phyloP scores from a whole-genome alignment of 2,113 vertebrate species.

The Gallinago undulata region DNA sequence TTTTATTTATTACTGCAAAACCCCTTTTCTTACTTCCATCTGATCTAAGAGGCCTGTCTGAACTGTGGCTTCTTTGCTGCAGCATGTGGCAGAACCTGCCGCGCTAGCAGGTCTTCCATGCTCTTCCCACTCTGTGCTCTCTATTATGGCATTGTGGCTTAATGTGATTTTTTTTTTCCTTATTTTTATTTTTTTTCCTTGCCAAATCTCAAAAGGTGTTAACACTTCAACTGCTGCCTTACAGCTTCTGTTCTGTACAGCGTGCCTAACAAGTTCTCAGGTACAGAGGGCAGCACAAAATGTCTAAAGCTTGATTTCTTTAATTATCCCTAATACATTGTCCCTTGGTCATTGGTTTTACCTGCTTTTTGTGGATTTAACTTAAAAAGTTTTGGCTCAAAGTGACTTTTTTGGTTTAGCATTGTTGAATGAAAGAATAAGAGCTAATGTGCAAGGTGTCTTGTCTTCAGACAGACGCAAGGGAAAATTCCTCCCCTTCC shows the following conservation, averaged over 20 bases:
- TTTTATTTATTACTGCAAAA: not conserved
- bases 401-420: not conserved
- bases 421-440: not conserved
- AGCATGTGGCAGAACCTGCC: not conserved
- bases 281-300: not conserved
- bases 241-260: fast-evolving
- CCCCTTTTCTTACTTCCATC: not conserved
- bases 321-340: not conserved
- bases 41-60: not conserved
- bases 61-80: not conserved
- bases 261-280: not conserved
- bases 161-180: not conserved
- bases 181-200: not conserved
- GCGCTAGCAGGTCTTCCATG: not conserved
- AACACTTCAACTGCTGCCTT: not conserved
- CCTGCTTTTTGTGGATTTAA: not conserved
- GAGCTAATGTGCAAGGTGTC: not conserved
- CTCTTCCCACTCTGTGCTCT: fast-evolving
- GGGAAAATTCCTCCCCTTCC: not conserved
- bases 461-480: not conserved
- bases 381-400: not conserved
- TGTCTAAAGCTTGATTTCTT: not conserved
- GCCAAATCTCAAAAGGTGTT: not conserved
- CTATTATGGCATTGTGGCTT: not conserved
- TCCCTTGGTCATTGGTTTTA: not conserved